These are phyloP conservation scores for Operophtera brumata DNA, from an alignment of 2,888 invertebrate species.

Conservation along the genomic window DNA sequence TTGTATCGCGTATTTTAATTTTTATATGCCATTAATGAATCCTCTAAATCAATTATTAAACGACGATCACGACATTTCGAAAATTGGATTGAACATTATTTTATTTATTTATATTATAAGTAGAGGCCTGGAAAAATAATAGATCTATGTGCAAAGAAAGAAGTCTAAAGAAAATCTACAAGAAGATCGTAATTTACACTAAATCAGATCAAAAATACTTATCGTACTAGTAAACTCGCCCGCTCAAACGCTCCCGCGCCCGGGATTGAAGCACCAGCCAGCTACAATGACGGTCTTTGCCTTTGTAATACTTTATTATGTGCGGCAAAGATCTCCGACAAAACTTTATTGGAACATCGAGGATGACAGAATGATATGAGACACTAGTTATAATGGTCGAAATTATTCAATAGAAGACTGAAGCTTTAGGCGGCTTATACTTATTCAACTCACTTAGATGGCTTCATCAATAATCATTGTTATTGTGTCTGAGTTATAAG, in stretches of 20 bases:
- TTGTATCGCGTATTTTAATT: too few species aligned
- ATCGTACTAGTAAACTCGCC: constrained; percentile 45
- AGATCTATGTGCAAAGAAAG: too few species aligned
- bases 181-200: too few species aligned
- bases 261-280: constrained; percentile 74
- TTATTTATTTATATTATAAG: too few species aligned
- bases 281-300: constrained; percentile 81
- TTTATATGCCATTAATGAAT: too few species aligned
- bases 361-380: constrained; percentile 66
- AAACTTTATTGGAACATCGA: constrained; percentile 79
- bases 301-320: constrained; percentile 81
- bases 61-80: too few species aligned
- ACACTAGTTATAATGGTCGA: constrained; percentile 65
- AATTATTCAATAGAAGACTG: constrained; percentile 55
- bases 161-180: too few species aligned
- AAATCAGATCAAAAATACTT: too few species aligned
- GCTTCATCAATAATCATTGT: constrained; percentile 23
- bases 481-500: constrained; percentile 1
- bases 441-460: constrained; percentile 35
- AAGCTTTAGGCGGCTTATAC: constrained; percentile 36
- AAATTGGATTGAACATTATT: too few species aligned
- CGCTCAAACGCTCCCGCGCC: constrained; percentile 52
- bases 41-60: too few species aligned
- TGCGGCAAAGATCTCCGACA: constrained; percentile 78
- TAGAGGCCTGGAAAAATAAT: too few species aligned